Evolutionary conservation across 1,140 invertebrate species (phyloP), one percentile per base, ranked within the genome.

Genomic region (Bactericera cockerelli): DNA sequence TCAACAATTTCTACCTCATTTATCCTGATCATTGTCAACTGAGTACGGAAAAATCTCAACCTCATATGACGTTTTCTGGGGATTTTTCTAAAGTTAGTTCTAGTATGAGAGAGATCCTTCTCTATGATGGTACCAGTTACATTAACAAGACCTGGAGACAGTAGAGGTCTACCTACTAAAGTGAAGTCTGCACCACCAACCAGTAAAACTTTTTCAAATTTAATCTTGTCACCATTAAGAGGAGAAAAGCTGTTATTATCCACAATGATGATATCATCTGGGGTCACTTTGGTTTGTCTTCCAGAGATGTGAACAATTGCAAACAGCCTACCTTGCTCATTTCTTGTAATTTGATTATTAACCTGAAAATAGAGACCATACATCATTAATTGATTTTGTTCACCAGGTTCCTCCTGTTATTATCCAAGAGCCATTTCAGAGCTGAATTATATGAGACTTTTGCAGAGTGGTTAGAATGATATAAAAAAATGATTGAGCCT

Each of bases 111-210:
- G 1, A 94, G 72, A 0, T 86, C 89, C 71, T 95, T 94, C 63
- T 93, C 90, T 54, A 96, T 83, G 4, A 96, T 80, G 28, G 89
- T 93, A 0, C 86, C 91, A 62, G 87, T 81, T 1, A 96, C 77
- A 55, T 76, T 73, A 0, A 90, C 86, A 26, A 89, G 69, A 55
- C 83, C 83, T 25, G 76, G 75, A 68, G 87, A 82, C 8, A 95
- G 71, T 14, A 94, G 62, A 0, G 92, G 92, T 55, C 81, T 73
- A 39, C 93, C 91, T 62, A 94, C 74, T 1, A 95, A 68, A 6
- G 89, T 86, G 63, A 95, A 94, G 70, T 94, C 87, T 62, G 76
- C 79, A n/a, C 81, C 79, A 1, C 88, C 93, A 26, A 89, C 81
- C 19, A 93, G 64, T 11, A 96, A 67, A 2, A 86, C 76, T 77